These are phyloP conservation scores for Cheilinus undulatus DNA, from an alignment of 2,113 vertebrate species.

Conservation along the genomic window DNA sequence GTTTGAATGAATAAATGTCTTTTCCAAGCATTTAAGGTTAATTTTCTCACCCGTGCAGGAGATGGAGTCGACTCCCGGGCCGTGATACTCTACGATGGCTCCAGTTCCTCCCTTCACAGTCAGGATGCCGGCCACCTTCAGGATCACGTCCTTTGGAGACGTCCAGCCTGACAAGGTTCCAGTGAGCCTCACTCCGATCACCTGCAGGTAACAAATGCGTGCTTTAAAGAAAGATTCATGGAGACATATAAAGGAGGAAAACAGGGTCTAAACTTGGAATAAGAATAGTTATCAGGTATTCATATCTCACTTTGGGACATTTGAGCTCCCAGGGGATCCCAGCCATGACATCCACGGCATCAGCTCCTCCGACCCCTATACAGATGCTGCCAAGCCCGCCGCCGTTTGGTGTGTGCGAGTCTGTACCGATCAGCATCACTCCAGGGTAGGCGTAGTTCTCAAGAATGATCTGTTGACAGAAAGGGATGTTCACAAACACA, in stretches of 20 bases:
- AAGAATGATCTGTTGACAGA: constrained; percentile 89
- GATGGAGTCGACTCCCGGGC: constrained; percentile 96
- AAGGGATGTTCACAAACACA: too few relatives aligned
- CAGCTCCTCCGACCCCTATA: constrained; percentile 97
- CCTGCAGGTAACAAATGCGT: too few relatives aligned
- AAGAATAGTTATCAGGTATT: too few relatives aligned
- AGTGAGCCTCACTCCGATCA: constrained; percentile 95
- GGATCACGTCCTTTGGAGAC: constrained; percentile 94
- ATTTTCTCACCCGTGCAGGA: constrained; percentile 99
- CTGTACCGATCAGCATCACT: constrained; percentile 96
- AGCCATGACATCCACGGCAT: constrained; percentile 99
- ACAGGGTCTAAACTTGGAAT: too few relatives aligned
- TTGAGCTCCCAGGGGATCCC: constrained; percentile 99
- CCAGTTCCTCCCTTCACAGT: constrained; percentile 99
- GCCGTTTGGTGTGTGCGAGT: constrained; percentile 98
- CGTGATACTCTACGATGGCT: constrained; percentile 95
- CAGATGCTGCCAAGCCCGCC: constrained; percentile 94
- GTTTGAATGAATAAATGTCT: too few relatives aligned
- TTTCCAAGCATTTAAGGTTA: too few relatives aligned
- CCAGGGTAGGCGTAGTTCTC: constrained; percentile 98
- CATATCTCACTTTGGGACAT: constrained; percentile 97
- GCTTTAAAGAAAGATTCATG: too few relatives aligned
- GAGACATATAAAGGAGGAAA: neutral
- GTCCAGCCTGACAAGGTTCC: constrained; percentile 94
- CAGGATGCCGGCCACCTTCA: constrained; percentile 96